Conservation (phyloP, 2,113 vertebrate genomes). For the Oceanodroma tethys region DNA sequence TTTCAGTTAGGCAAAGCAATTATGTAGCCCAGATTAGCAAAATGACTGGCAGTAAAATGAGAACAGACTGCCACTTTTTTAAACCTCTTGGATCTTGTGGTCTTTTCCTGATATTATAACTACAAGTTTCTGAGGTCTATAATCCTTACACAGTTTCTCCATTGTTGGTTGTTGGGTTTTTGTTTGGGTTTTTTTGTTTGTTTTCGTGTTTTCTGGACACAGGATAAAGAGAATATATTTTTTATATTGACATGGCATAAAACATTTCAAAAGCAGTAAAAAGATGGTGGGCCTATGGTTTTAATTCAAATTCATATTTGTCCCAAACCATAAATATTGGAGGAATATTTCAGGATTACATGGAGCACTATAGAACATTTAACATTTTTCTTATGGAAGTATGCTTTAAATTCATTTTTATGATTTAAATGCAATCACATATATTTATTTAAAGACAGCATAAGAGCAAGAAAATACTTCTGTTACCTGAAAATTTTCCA, state of each 20-base stretch:
- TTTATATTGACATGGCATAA: background rate
- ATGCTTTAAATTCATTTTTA: background rate
- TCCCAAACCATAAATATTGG: background rate
- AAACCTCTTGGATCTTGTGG: background rate
- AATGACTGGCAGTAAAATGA: slow-evolving; percentile 52
- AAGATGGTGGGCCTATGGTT: background rate
- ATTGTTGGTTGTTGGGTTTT: background rate
- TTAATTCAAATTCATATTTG: background rate
- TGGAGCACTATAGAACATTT: background rate
- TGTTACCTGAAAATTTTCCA: slow-evolving; percentile 71
- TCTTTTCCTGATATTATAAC: background rate
- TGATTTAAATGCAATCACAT: background rate
- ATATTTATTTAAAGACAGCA: background rate
- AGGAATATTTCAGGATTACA: background rate
- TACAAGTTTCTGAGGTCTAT: background rate
- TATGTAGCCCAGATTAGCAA: slow-evolving; percentile 60
- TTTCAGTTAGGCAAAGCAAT: slow-evolving; percentile 57
- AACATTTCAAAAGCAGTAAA: background rate
- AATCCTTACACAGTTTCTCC: background rate
- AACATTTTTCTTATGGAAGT: background rate
- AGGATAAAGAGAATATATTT: background rate
- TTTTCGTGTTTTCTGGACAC: background rate
- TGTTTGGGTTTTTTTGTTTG: background rate
- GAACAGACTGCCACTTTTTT: slow-evolving; percentile 2
- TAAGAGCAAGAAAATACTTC: slow-evolving; percentile 18